These are phyloP conservation scores for Platorchestia sp. DNA, from an alignment of 1,140 invertebrate species.

Conservation along the genomic window DNA sequence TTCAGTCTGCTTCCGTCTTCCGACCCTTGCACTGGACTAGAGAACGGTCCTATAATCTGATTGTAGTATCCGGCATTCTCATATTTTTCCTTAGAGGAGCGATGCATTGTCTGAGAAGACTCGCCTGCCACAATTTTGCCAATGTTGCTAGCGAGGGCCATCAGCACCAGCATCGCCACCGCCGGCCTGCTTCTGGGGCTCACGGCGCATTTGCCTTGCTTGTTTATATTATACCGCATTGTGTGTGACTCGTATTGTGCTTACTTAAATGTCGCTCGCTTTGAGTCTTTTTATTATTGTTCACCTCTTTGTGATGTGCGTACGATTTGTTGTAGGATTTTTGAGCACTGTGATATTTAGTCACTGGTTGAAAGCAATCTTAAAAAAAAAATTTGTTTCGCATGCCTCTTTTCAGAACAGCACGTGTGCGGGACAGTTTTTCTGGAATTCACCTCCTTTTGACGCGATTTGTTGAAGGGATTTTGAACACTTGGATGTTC, in stretches of 20 bases:
- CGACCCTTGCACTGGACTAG: not conserved
- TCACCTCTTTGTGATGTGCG: not conserved
- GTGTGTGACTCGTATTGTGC: not conserved
- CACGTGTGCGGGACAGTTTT: too few species aligned
- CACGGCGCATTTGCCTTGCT: not conserved
- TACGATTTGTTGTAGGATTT: not conserved
- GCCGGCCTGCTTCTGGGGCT: not conserved
- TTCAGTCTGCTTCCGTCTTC: not conserved
- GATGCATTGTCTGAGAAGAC: not conserved
- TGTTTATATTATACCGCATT: not conserved
- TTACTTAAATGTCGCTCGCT: not conserved
- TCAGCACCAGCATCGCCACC: not conserved
- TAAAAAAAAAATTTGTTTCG: too few species aligned
- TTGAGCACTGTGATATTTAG: too few species aligned
- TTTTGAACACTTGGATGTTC: too few species aligned
- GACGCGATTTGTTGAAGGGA: too few species aligned
- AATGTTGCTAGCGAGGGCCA: not conserved
- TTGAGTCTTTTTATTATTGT: not conserved
- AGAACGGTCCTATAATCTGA: not conserved
- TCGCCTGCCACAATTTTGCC: not conserved
- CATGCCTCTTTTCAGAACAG: too few species aligned
- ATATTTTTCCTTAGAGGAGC: slow-evolving; percentile 1
- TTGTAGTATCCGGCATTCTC: not conserved
- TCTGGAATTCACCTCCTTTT: too few species aligned
- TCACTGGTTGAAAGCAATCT: too few species aligned